phyloP scores from a whole-genome alignment of 2,113 vertebrate genomes.

The Tragelaphus buxtoni region DNA sequence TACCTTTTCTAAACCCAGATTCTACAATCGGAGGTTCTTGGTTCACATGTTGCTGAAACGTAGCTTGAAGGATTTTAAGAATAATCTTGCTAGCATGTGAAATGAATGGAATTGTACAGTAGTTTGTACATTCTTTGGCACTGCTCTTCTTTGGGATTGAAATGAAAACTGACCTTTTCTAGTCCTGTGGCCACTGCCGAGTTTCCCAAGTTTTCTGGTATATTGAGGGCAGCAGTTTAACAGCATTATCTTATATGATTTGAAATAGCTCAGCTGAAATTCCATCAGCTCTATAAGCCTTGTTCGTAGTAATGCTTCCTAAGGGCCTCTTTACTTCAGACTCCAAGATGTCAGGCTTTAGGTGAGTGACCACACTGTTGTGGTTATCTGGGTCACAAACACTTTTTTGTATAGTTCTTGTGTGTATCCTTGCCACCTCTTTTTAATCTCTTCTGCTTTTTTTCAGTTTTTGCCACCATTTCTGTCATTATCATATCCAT shows the following conservation, averaged over 20 bases:
- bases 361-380: not conserved
- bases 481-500: not conserved
- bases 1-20: not conserved
- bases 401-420: not conserved
- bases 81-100: not conserved
- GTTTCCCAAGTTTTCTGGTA: not conserved
- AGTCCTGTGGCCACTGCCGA: not conserved
- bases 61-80: not conserved
- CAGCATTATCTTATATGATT: not conserved
- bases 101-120: not conserved
- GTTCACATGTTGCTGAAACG: not conserved
- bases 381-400: not conserved
- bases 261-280: not conserved
- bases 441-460: not conserved
- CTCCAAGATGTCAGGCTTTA: not conserved
- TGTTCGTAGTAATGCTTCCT: not conserved
- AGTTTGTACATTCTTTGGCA: not conserved
- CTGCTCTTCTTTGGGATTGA: not conserved
- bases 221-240: not conserved
- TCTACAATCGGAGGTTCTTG: not conserved
- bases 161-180: not conserved
- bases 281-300: not conserved
- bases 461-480: not conserved
- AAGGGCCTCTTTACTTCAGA: not conserved
- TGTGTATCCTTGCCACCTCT: not conserved